Evolutionary conservation across 2,113 vertebrate species (phyloP).

Genomic region (Leptocoma aspasia): DNA sequence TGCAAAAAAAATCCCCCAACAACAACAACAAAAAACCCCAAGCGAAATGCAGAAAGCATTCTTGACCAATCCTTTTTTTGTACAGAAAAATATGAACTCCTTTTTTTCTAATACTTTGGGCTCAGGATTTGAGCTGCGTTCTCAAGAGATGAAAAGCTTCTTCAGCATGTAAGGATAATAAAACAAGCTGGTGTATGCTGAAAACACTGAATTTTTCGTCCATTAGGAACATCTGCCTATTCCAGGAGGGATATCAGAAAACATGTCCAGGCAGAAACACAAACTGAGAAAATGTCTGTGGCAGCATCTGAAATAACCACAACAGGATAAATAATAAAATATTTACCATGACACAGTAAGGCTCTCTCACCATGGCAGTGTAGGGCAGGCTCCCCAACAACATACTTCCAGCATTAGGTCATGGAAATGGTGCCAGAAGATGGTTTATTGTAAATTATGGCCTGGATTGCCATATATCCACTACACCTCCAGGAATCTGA

Average conservation of each 20-base stretch:
- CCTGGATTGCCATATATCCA: constrained; percentile 53
- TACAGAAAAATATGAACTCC: not conserved
- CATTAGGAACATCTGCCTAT: constrained; percentile 53
- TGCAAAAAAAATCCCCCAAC: not conserved
- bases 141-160: not conserved
- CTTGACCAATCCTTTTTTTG: not conserved
- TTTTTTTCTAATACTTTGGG: not conserved
- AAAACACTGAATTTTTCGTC: constrained; percentile 1
- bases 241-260: constrained; percentile 36
- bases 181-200: not conserved
- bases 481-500: constrained; percentile 68
- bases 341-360: constrained; percentile 38
- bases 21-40: not conserved
- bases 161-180: not conserved
- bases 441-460: constrained; percentile 55
- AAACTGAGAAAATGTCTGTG: constrained; percentile 3
- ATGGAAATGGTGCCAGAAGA: constrained; percentile 41
- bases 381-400: not conserved
- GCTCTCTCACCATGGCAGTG: constrained; percentile 5
- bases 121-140: not conserved
- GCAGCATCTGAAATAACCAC: constrained; percentile 23
- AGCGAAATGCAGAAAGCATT: not conserved
- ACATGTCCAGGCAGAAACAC: constrained; percentile 4
- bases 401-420: constrained; percentile 48
- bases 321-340: constrained; percentile 48